Evolutionary conservation across 2,113 vertebrate genomes (phyloP).

Genomic region (Phylloscopus whistleri): DNA sequence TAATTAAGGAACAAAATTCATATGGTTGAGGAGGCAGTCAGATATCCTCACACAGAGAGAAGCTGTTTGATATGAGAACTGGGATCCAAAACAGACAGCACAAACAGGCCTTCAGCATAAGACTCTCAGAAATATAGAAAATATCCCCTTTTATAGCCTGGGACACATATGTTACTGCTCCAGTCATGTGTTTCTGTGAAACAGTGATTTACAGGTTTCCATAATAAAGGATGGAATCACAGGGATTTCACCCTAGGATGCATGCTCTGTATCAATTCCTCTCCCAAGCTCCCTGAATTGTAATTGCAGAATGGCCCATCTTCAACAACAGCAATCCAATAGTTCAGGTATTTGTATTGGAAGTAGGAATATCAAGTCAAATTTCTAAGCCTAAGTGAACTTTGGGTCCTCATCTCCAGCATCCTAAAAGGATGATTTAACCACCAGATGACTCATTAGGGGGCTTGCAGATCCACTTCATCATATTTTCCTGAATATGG

Average conservation of each 20-base stretch:
- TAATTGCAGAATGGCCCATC: not conserved
- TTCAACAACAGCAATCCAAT: accelerated
- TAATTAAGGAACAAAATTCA: not conserved
- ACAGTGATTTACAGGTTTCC: not conserved
- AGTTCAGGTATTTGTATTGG: not conserved
- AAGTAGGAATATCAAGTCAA: not conserved
- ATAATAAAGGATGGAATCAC: not conserved
- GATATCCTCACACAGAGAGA: not conserved
- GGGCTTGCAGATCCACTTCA: not conserved
- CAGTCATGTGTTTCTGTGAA: not conserved
- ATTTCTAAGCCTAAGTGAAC: not conserved
- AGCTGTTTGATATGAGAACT: not conserved
- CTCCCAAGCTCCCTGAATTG: not conserved
- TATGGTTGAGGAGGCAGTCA: not conserved
- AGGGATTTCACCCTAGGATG: not conserved
- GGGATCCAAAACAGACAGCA: not conserved
- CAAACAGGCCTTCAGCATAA: not conserved
- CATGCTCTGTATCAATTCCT: not conserved
- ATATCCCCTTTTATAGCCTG: not conserved
- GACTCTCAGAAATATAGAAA: not conserved
- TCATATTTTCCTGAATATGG: not conserved
- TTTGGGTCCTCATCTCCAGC: not conserved
- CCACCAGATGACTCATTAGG: not conserved
- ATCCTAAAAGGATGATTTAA: not conserved
- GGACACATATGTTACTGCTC: not conserved